These are phyloP conservation scores for Megaleporinus macrocephalus DNA, from an alignment of 2,113 vertebrate genomes.

Conservation along the genomic window DNA sequence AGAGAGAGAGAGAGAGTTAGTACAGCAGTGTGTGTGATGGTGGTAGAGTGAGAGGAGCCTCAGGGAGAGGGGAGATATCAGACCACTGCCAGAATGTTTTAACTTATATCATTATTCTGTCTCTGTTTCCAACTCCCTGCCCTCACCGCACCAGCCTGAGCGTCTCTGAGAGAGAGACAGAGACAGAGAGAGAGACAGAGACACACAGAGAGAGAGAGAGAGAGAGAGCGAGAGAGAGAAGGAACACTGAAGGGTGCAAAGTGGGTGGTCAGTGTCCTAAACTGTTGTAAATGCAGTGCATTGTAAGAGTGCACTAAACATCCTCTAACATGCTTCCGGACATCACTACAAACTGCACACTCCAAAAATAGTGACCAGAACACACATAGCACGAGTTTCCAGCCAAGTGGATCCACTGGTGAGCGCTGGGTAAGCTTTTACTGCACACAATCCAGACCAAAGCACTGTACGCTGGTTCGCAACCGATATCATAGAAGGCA, in stretches of 20 bases:
- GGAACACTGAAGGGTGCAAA: neutral
- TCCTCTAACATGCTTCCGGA: neutral
- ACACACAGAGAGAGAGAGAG: neutral
- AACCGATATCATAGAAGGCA: too few relatives aligned
- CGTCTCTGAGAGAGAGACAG: neutral
- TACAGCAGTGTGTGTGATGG: neutral
- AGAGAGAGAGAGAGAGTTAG: neutral
- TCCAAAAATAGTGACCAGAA: neutral
- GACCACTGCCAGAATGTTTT: constrained; percentile 37
- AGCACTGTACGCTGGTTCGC: too few relatives aligned
- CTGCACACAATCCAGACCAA: too few relatives aligned
- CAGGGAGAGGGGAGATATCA: constrained; percentile 17
- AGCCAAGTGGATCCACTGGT: too few relatives aligned
- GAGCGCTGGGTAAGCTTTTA: too few relatives aligned
- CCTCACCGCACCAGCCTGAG: constrained; percentile 20
- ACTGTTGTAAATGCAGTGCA: neutral
- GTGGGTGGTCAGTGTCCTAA: constrained; percentile 34
- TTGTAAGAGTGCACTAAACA: neutral
- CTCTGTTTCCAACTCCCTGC: neutral
- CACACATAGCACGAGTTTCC: neutral
- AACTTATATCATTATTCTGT: constrained; percentile 41
- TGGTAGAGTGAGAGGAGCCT: neutral
- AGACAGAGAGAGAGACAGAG: neutral
- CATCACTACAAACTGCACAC: neutral
- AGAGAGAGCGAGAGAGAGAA: neutral